These are phyloP conservation scores for Microctenopoma steveboyesi DNA, from an alignment of 2,797 vertebrate genomes.

Conservation along the genomic window DNA sequence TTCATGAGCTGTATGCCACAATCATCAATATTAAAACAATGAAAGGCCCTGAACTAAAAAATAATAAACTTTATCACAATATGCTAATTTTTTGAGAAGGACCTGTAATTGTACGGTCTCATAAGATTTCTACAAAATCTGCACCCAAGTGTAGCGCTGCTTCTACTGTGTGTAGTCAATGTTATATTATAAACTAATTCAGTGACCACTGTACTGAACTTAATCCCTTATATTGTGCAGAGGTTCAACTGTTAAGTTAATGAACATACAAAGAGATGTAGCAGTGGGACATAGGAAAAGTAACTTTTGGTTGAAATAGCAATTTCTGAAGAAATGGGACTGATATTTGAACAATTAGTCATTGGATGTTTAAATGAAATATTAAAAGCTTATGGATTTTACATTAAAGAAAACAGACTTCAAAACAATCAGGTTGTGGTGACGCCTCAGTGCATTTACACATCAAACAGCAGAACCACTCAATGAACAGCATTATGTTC, in stretches of 20 bases:
- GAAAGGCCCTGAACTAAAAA: no score
- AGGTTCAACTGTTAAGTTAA: background rate
- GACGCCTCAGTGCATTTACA: slow-evolving; percentile 18
- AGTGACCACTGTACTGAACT: background rate
- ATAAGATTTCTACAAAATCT: slow-evolving; percentile 2
- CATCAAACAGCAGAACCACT: slow-evolving; percentile 14
- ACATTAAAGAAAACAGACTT: slow-evolving; percentile 34
- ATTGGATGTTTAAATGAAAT: background rate
- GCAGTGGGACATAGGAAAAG: background rate
- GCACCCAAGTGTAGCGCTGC: background rate
- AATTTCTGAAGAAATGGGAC: background rate
- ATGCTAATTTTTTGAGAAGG: no score
- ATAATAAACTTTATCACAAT: no score
- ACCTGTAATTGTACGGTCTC: background rate
- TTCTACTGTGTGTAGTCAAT: background rate
- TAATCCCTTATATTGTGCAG: background rate
- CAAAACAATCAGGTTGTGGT: background rate
- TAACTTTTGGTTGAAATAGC: background rate
- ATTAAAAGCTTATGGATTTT: background rate
- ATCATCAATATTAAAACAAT: no score
- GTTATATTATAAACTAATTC: slow-evolving; percentile 3
- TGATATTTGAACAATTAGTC: background rate
- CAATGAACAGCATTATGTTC: background rate
- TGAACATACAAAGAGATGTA: slow-evolving; percentile 15
- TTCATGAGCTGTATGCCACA: no score